Conservation (phyloP, 2,797 vertebrate species). For the Furcifer pardalis region DNA sequence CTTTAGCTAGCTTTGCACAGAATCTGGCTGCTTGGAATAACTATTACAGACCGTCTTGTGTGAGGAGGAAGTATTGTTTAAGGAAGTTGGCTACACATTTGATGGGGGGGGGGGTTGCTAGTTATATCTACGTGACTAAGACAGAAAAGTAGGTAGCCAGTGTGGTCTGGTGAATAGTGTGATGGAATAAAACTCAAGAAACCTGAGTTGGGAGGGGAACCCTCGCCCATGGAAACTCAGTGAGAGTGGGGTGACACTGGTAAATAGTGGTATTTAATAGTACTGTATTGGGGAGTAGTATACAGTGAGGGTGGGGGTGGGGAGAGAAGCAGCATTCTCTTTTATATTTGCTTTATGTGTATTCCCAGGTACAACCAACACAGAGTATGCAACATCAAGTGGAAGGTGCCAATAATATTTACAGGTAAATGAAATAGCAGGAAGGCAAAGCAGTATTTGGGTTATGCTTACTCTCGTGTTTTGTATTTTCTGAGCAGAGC, state of each 20-base stretch:
- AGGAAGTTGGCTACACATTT: too few relatives aligned
- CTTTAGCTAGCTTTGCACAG: too few relatives aligned
- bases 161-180: too few relatives aligned
- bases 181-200: too few relatives aligned
- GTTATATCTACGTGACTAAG: neutral
- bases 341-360: neutral
- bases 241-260: too few relatives aligned
- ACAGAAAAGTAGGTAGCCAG: neutral
- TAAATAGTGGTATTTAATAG: too few relatives aligned
- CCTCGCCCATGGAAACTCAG: too few relatives aligned
- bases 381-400: neutral
- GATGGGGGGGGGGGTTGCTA: neutral
- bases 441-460: neutral
- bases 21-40: too few relatives aligned
- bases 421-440: conserved; percentile 47
- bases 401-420: neutral
- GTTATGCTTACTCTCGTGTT: neutral
- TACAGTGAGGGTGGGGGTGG: neutral
- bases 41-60: too few relatives aligned
- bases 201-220: too few relatives aligned
- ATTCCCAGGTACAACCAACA: conserved; percentile 26
- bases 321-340: neutral
- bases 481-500: neutral
- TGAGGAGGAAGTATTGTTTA: too few relatives aligned
- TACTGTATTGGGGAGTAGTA: neutral